These are phyloP conservation scores for Malurus splendens DNA, from an alignment of 2,797 vertebrate species.

Conservation along the genomic window DNA sequence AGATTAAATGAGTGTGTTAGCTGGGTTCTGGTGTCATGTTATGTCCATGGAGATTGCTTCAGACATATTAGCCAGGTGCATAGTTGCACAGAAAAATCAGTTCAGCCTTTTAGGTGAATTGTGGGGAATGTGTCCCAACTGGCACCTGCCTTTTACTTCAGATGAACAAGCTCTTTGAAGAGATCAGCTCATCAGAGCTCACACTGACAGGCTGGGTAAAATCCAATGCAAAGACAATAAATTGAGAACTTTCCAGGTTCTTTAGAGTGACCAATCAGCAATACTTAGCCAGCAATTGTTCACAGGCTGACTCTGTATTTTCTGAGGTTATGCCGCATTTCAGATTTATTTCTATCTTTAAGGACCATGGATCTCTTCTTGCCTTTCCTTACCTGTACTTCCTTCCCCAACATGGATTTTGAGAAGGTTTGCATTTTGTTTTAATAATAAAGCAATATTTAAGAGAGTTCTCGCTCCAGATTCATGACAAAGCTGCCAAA, in stretches of 20 bases:
- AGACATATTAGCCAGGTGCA: not conserved
- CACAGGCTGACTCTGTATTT: not conserved
- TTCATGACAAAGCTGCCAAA: conserved; percentile 32
- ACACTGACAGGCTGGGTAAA: not conserved
- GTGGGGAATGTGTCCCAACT: not conserved
- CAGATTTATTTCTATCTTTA: not conserved
- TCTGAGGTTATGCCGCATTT: not conserved
- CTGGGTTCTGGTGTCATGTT: not conserved
- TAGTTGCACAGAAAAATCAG: not conserved
- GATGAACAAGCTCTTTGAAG: not conserved
- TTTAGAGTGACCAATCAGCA: not conserved
- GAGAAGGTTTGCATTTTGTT: not conserved
- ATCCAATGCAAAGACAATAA: not conserved
- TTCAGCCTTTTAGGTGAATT: not conserved
- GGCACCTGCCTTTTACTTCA: not conserved
- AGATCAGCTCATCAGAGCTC: not conserved
- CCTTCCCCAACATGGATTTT: not conserved
- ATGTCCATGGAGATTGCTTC: not conserved
- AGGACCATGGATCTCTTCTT: not conserved
- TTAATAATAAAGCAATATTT: not conserved
- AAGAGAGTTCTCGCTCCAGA: not conserved
- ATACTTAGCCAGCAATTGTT: not conserved
- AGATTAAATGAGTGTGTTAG: not conserved
- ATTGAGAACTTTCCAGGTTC: not conserved
- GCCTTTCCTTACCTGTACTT: not conserved